Evolutionary conservation across 1,140 invertebrate species (phyloP).

Genomic region (Zaprionus vittiger): DNA sequence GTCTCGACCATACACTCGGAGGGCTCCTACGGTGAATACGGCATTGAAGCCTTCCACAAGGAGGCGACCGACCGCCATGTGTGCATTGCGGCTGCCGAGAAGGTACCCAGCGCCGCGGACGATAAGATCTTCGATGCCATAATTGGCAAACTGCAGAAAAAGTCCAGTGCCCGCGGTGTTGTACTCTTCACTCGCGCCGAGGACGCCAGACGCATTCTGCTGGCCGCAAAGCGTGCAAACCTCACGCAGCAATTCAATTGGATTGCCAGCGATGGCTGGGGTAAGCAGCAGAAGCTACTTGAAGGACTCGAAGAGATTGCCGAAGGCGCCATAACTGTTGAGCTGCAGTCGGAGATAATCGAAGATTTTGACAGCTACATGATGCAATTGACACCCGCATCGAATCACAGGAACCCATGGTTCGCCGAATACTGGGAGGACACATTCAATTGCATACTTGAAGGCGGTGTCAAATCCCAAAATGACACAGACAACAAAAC

Average conservation of each 20-base stretch:
- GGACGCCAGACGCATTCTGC: conserved; percentile 87
- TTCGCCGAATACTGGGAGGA: conserved; percentile 92
- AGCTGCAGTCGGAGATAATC: conserved; percentile 86
- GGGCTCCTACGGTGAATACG: conserved; percentile 88
- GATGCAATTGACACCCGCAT: conserved; percentile 87
- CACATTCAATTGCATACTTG: conserved; percentile 85
- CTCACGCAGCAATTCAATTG: conserved; percentile 88
- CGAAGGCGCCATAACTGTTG: conserved; percentile 91
- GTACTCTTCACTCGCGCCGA: conserved; percentile 90
- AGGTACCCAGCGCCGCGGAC: conserved; percentile 88
- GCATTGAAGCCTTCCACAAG: conserved; percentile 88
- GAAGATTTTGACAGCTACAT: conserved; percentile 90
- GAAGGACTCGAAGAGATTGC: conserved; percentile 89
- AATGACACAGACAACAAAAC: conserved; percentile 27
- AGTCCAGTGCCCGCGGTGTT: conserved; percentile 86
- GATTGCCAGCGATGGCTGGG: conserved; percentile 92
- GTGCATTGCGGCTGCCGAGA: conserved; percentile 90
- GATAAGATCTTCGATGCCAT: conserved; percentile 87
- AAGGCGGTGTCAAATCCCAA: not conserved
- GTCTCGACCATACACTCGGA: conserved; percentile 92
- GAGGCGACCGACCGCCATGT: conserved; percentile 89
- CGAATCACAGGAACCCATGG: conserved; percentile 89
- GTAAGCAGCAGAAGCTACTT: conserved; percentile 89
- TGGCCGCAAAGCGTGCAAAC: conserved; percentile 86
- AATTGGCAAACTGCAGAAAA: conserved; percentile 87